Base-by-base conservation (phyloP, 1,140 invertebrate species). In the Drosophila bocqueti region DNA sequence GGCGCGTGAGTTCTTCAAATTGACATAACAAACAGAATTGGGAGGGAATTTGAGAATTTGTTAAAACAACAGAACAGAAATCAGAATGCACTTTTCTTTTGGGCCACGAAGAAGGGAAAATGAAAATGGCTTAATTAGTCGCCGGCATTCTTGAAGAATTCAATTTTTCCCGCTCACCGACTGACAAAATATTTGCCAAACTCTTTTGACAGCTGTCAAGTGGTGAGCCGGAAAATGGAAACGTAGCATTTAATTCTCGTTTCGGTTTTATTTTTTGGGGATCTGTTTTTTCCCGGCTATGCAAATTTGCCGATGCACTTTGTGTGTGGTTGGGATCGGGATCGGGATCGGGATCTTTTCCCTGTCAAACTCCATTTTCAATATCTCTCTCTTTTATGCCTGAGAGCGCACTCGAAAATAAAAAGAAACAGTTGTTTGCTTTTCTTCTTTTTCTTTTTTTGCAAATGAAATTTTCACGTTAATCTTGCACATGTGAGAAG, bases 121-220 rank as follows among this genome's bases (percentile, higher is more conserved):
- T 71, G 50, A 50, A 61, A 80, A 89, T 81, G 81, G 63, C 85
- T 89, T 85, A 85, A 89, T 89, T 89, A 90, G 78, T 72, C 8
- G 54, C 54, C 54, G 54, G 16, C 60, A 52, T 34, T 52, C 52
- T 42, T 67, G 54, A 55, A 75, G 46, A 40, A 34, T 31, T 24
- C 61, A 54, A 47, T 31, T 57, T 52, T 59, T 64, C n/a, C 55
- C 47, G 49, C 42, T 50, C 38, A 16, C 38, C 9, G 67, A 63
- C 83, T 90, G 75, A 85, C 81, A 90, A 89, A 89, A 89, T 89
- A 89, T 89, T 89, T 89, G 85, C 71, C 75, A 60, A 73, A 83
- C 47, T 63, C 77, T 82, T 85, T 89, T 89, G 85, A 90, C 85
- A 90, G 85, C 85, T 87, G 84, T 90, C 84, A 89, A 87, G 84